Evolutionary conservation across 1,140 invertebrate species (phyloP).

Genomic region (Hyphantria cunea): DNA sequence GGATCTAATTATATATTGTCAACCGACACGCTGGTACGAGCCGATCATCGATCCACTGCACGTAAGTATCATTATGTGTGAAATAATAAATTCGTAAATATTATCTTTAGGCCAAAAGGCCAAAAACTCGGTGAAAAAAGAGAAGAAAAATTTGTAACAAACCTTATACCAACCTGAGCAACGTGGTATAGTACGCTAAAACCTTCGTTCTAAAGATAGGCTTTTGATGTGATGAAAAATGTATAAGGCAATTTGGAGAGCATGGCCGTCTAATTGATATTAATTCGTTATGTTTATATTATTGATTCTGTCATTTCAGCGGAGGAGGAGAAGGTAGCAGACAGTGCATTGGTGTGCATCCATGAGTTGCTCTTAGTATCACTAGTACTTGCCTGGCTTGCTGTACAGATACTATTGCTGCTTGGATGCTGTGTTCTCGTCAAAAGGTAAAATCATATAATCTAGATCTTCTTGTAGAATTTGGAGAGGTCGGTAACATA

Average conservation of each 20-base stretch:
- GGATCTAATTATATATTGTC: slow-evolving; percentile 65
- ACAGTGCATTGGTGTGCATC: slow-evolving; percentile 65
- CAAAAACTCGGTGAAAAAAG: no score
- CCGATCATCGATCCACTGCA: slow-evolving; percentile 57
- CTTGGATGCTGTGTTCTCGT: slow-evolving; percentile 76
- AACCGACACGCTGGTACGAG: slow-evolving; percentile 68
- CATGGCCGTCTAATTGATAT: no score
- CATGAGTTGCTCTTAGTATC: slow-evolving; percentile 75
- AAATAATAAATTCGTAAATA: background rate
- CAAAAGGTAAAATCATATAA: slow-evolving; percentile 55
- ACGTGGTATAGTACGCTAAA: no score
- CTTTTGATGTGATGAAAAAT: no score
- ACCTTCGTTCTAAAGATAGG: no score
- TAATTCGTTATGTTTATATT: no score
- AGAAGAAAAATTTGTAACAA: no score
- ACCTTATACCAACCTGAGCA: no score
- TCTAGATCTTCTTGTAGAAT: background rate
- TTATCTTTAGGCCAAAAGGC: no score
- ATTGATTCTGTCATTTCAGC: slow-evolving; percentile 24
- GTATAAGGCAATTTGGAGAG: no score
- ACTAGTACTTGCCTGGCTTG: slow-evolving; percentile 70
- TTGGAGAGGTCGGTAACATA: background rate
- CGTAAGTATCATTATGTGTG: slow-evolving; percentile 40
- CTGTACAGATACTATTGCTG: slow-evolving; percentile 71
- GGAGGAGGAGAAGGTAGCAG: slow-evolving; percentile 34